Base-by-base conservation (phyloP, 2,797 vertebrate genomes). In the Lutjanus argentimaculatus region DNA sequence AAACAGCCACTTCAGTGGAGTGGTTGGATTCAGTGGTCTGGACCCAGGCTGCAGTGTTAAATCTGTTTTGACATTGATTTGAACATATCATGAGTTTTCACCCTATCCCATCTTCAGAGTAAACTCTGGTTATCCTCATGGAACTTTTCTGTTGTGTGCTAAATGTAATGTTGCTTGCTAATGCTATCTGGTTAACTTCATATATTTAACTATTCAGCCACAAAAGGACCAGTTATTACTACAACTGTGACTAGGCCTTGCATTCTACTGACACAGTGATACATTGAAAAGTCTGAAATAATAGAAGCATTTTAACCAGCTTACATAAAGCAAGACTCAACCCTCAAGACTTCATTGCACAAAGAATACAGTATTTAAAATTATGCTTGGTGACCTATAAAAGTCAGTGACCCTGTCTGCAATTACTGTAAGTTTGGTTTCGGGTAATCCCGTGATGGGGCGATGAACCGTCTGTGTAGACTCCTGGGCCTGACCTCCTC, bases 311-410 rank as follows among this genome's bases (percentile, higher is more conserved):
- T 25, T 64, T n/a, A 19, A 45, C 11, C 6, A 69, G 15, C 10
- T 58, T 10, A 14, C n/a, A 21, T 19, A 10, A 59, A 82, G 53
- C 19, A 51, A 70, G 69, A 12, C n/a, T 4, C 19, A 21, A 71
- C 17, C 49, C 43, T 43, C 7, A 15, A 46, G 1, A 49, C 5
- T 48, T 76, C 1, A 22, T 46, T 40, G 42, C 15, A 57, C 11
- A 72, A 72, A 79, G n/a, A 43, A 55, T 7, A 72, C 42, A 17
- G 6, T 52, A 22, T 69, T 55, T 62, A 61, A 1, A 68, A 64
- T 40, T 61, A 6, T 55, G 30, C 13, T 48, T 16, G 15, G 48
- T 64, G 6, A 45, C 8, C n/a, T 9, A 55, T 40, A 16, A 58
- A 52, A 7, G n/a, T n/a, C 10, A 51, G 17, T n/a, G 4, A 17